Percentiles rank a stretch among this genome's conserved stretches.
Evolutionary conservation across 2,113 vertebrate genomes (phyloP).

Genomic region (Hylia prasina): DNA sequence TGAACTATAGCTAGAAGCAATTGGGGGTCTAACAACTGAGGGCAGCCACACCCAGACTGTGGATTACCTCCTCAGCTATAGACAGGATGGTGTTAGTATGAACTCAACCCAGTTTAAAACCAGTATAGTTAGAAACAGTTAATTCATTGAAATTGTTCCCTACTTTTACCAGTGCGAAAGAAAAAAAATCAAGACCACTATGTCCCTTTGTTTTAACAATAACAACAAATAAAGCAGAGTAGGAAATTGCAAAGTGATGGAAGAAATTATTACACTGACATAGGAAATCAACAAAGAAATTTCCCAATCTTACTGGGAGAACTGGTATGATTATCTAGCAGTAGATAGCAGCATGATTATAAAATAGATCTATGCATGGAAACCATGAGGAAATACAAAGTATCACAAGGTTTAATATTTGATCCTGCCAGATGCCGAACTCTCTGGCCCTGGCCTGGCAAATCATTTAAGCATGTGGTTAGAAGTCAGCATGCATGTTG

Average conservation of each 20-base stretch:
- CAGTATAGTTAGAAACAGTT: neutral
- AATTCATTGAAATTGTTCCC: neutral
- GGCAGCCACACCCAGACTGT: neutral
- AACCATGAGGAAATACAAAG: neutral
- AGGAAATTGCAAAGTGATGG: neutral
- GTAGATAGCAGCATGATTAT: neutral
- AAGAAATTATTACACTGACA: neutral
- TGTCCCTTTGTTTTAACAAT: neutral
- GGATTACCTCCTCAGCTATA: neutral
- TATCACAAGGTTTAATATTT: neutral
- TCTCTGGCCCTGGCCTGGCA: constrained; percentile 1
- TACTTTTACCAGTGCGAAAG: neutral
- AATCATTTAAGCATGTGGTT: neutral
- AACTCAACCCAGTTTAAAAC: neutral
- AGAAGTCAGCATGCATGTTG: neutral
- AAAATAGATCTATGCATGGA: neutral
- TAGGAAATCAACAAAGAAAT: neutral
- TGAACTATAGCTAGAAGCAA: neutral
- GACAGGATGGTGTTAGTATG: neutral
- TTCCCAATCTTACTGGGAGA: neutral
- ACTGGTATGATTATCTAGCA: neutral
- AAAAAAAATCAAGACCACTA: neutral
- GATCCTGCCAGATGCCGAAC: neutral
- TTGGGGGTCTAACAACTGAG: neutral
- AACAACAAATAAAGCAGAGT: neutral